These are phyloP conservation scores for Hephaestus fuliginosus DNA, from an alignment of 2,797 vertebrate species.

Conservation along the genomic window DNA sequence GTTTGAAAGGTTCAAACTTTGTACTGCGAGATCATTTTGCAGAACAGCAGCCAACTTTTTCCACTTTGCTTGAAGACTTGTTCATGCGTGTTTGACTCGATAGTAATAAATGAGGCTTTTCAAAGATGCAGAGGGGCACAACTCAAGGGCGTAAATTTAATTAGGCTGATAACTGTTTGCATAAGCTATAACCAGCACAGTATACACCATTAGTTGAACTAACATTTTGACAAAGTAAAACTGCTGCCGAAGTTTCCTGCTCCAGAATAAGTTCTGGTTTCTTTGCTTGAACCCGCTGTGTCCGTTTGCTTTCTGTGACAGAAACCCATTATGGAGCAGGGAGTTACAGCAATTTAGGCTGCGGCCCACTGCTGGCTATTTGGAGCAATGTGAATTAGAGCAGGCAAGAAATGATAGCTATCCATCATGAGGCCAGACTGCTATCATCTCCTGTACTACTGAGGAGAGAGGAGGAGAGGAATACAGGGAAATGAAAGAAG, in stretches of 20 bases:
- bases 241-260: constrained; percentile 8
- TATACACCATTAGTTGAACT: neutral
- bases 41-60: too few species aligned
- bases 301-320: constrained; percentile 35
- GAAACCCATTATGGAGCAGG: constrained; percentile 26
- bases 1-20: too few species aligned
- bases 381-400: constrained; percentile 52
- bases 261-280: constrained; percentile 16
- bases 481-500: constrained; percentile 31
- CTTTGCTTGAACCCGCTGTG: constrained; percentile 5
- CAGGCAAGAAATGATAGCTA: constrained; percentile 33
- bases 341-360: constrained; percentile 43
- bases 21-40: too few species aligned
- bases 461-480: neutral
- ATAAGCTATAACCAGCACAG: too few species aligned
- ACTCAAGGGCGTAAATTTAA: too few species aligned
- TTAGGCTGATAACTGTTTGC: too few species aligned
- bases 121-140: too few species aligned
- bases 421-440: constrained; percentile 25
- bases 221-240: neutral
- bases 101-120: too few species aligned
- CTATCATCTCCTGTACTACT: neutral
- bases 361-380: constrained; percentile 51
- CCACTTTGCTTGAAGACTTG: too few species aligned
- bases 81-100: too few species aligned